Evolutionary conservation across 2,113 vertebrate species (phyloP).

Genomic region (Rhadina sibilatrix): DNA sequence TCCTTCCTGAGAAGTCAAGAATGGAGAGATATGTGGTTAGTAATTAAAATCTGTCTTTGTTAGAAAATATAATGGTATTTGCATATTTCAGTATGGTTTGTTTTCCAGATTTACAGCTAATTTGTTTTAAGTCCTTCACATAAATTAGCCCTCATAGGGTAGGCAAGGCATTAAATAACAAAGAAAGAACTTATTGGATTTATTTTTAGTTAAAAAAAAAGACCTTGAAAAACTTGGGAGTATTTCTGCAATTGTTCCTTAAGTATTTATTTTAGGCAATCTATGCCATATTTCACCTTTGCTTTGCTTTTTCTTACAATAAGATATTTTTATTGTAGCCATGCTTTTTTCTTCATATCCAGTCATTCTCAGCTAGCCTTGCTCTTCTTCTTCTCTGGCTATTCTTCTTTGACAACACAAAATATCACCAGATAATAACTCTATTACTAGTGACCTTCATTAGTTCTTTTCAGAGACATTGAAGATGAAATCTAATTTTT

Average conservation of each 20-base stretch:
- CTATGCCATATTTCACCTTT: neutral
- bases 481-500: neutral
- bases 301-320: neutral
- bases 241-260: neutral
- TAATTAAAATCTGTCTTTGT: neutral
- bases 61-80: neutral
- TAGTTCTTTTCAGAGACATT: neutral
- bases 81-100: neutral
- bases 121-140: neutral
- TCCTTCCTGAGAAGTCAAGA: neutral
- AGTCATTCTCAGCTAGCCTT: neutral
- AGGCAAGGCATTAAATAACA: neutral
- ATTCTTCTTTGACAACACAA: neutral
- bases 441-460: neutral
- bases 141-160: neutral
- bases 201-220: neutral
- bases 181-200: neutral
- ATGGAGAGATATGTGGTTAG: fast-evolving
- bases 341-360: neutral
- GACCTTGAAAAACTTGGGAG: neutral
- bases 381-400: neutral
- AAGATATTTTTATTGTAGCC: neutral
- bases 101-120: neutral
- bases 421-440: neutral
- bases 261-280: neutral